Conservation (phyloP, 2,888 invertebrate species). For the Halictus quadricinctus region DNA sequence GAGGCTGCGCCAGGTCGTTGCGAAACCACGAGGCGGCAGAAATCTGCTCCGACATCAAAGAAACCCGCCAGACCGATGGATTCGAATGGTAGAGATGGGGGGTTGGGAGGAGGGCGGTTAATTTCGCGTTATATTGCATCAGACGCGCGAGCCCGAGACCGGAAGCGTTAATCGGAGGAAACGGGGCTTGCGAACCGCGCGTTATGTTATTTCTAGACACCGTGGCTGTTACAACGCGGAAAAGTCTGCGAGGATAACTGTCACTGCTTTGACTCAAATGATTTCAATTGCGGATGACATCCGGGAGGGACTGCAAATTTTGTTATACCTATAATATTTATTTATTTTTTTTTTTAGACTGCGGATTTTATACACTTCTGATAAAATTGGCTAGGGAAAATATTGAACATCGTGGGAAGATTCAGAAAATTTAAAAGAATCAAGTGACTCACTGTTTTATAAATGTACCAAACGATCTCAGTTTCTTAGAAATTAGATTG, state of each 20-base stretch:
- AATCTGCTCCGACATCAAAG: slow-evolving; percentile 38
- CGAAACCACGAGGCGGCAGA: slow-evolving; percentile 20
- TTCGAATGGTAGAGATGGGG: slow-evolving; percentile 29
- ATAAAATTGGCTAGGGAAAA: too few species aligned
- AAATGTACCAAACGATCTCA: too few species aligned
- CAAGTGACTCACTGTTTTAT: too few species aligned
- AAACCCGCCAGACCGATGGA: background rate
- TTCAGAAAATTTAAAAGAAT: background rate
- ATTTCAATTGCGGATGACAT: too few species aligned
- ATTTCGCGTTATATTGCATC: slow-evolving; percentile 30
- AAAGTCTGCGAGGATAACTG: too few species aligned
- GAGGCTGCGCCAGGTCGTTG: slow-evolving; percentile 28
- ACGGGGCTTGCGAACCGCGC: background rate
- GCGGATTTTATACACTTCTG: too few species aligned
- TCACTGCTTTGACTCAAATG: too few species aligned
- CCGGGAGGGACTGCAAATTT: too few species aligned
- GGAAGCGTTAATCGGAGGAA: background rate
- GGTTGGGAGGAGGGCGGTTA: slow-evolving; percentile 12
- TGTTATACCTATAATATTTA: too few species aligned
- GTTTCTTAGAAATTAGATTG: too few species aligned
- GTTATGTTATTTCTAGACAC: background rate
- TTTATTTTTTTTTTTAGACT: too few species aligned
- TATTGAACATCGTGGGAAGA: background rate
- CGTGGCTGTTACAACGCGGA: too few species aligned
- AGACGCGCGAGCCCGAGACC: background rate